Evolutionary conservation across 1,140 invertebrate species (phyloP), one percentile per base, ranked within the genome.

Genomic region (Lasioglossum baleicum): DNA sequence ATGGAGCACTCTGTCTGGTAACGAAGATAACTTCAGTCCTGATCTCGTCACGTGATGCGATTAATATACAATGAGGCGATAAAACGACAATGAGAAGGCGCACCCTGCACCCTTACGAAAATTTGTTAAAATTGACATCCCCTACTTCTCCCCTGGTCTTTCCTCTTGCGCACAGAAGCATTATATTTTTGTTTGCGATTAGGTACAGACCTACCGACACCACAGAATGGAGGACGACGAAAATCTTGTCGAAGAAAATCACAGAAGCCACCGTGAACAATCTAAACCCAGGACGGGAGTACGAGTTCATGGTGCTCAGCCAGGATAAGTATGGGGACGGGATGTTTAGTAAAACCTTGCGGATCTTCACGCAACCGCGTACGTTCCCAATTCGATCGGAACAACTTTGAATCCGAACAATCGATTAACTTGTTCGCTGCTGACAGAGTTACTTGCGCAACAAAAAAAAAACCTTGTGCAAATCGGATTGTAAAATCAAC

Each of bases 231-330:
- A 94, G 95, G 81, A 96, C 96, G 2, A 94, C 96, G 90, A 94
- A 94, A 82, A 94, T 97, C 53, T 88, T 95, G 58, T 95, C 96
- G 2, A 94, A 95, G 64, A 95, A 96, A 81, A 94, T 95, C 22
- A 96, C 96, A 13, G 95, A 96, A 87, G 96, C 97, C 40, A 98
- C 97, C 0, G 94, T 99, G 65, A 95, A 95, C 79, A 96, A 96
- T 79, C 94, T 99, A 71, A 93, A 94, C 56, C 95, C 97, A 8
- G 96, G 96, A 42, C 94, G 95, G 40, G 95, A 96, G 87, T 98
- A 99, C 90, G 97, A 99, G 92, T 96, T 99, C 87, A 97, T 98
- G 95, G 96, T 99, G 48, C 94, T 98, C 35, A 97, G 97, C 80
- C 96, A 97, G 86, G 98, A 98, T 91, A 95, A 95, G 85, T 94